phyloP scores from a whole-genome alignment of 2,797 vertebrate genomes.

The Myotis pilosus region DNA sequence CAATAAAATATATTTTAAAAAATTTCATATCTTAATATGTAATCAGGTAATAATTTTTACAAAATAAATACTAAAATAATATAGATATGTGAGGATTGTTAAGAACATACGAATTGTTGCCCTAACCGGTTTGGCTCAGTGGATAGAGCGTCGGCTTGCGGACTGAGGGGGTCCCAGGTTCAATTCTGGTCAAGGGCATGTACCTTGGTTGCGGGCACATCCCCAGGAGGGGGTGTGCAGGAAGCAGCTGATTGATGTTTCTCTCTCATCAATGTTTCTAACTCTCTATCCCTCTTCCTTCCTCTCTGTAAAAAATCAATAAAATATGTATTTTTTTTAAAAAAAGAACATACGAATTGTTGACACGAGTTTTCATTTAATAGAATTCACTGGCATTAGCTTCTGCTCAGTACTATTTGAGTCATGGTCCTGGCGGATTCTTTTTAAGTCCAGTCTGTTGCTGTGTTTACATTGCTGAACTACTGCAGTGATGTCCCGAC shows the following conservation, averaged over 20 bases:
- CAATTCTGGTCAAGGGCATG: too few species aligned
- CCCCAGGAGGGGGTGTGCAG: too few species aligned
- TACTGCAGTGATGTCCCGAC: neutral
- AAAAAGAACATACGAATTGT: neutral
- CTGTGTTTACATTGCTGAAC: neutral
- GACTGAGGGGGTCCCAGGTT: too few species aligned
- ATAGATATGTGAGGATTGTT: neutral
- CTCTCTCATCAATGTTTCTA: too few species aligned
- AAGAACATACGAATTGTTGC: neutral
- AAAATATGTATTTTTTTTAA: too few species aligned
- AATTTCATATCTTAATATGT: neutral
- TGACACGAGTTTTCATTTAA: neutral
- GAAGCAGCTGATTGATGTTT: too few species aligned
- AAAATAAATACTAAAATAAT: neutral
- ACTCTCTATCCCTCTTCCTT: too few species aligned
- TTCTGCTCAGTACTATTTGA: neutral
- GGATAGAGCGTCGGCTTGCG: too few species aligned
- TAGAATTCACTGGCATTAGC: neutral
- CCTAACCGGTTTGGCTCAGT: too few species aligned
- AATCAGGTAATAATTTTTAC: neutral
- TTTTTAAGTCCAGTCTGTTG: neutral
- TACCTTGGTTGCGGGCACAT: too few species aligned
- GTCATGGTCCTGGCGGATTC: neutral
- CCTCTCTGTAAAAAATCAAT: too few species aligned
- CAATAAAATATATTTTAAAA: too few species aligned